Base-by-base conservation (phyloP, 1,140 invertebrate genomes). In the Eumeta japonica region DNA sequence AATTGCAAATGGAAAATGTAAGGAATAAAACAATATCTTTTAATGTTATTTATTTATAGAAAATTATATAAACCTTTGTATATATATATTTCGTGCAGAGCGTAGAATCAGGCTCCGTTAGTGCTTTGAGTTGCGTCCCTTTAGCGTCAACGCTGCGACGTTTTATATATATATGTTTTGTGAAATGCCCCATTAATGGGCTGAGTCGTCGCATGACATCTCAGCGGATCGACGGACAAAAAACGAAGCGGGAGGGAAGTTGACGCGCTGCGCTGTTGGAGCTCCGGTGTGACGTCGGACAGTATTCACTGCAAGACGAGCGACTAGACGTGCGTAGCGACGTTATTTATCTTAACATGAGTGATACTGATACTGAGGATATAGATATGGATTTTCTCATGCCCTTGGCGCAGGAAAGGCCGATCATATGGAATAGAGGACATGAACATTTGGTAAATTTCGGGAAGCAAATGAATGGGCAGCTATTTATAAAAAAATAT, bases 351-450 rank as follows among this genome's bases (percentile, higher is more conserved):
- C 34, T 24, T 33, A 38, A 30, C 19, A 33, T 20, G 18, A 27
- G 37, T 9, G 30, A 28, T 30, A 15, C 16, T 16, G 30, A 15
- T 37, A 16, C 28, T 7, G 28, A 17, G 14, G 38, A 43, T 32
- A 36, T 47, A 37, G 40, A 47, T 40, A 40, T 47, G n/a, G n/a
- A 37, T 40, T 40, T 34, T 34, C 38, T 46, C 32, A 43, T 43
- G 19, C 37, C 43, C 35, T 38, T 46, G 33, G 35, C 45, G 16
- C 39, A 48, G 39, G 42, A 39, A 45, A 44, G 42, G 34, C 30
- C 33, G 14, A 39, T 41, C 24, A 38, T 50, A 41, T 43, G 48
- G 41, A 41, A 50, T 43, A 50, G 46, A 39, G 35, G 35, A 38
- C 32, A 38, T 27, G 47, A 28, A 43, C 30, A 46, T 28, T 45